Percentiles rank a stretch among this genome's conserved stretches.
Conservation (phyloP, 2,113 vertebrate genomes). For the Smithornis capensis region DNA sequence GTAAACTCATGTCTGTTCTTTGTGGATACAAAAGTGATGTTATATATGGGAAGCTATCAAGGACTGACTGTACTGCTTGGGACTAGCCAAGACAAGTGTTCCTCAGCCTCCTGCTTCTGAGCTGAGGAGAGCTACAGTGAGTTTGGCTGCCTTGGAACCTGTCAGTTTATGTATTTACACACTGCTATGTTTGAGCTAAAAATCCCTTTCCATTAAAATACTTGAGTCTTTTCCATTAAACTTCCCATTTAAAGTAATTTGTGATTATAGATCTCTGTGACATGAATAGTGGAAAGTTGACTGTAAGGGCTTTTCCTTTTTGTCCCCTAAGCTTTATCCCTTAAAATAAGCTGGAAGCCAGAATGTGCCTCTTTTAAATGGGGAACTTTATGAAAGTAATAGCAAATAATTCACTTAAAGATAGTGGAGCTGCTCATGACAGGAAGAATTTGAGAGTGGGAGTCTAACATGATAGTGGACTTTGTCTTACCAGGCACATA, state of each 20-base stretch:
- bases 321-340: neutral
- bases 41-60: rapidly evolving
- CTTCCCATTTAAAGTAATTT: neutral
- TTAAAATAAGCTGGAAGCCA: neutral
- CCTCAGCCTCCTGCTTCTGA: neutral
- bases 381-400: neutral
- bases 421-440: neutral
- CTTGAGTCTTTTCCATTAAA: neutral
- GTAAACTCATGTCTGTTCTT: neutral
- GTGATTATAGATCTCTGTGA: neutral
- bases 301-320: neutral
- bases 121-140: neutral
- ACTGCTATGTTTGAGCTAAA: neutral
- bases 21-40: neutral
- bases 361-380: neutral
- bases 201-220: neutral
- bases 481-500: neutral
- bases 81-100: neutral
- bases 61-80: neutral
- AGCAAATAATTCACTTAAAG: neutral
- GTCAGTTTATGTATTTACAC: neutral
- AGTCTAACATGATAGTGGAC: neutral
- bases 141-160: neutral
- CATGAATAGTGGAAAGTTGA: neutral
- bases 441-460: neutral